A percentile compares a stretch with the other conserved stretches of the same genome.
Conservation (phyloP, 2,797 vertebrate species). For the Tarsius wallacei region DNA sequence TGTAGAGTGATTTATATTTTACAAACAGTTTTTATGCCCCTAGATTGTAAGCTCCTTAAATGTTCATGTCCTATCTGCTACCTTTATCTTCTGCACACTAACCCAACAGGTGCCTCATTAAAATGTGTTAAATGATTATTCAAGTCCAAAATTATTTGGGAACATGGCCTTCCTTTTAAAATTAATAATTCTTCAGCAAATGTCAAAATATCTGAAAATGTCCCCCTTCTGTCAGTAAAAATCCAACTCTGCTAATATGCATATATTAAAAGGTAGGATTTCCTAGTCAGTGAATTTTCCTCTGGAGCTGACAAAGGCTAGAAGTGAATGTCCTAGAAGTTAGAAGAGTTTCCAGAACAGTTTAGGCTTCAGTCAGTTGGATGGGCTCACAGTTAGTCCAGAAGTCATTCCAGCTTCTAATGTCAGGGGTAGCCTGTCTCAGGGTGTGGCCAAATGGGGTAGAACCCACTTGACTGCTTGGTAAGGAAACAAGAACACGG, state of each 20-base stretch:
- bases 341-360: not conserved
- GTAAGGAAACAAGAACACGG: not conserved
- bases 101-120: not conserved
- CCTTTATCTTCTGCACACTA: not conserved
- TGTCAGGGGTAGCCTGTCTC: not conserved
- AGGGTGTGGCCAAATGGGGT: not conserved
- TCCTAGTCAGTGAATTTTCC: not conserved
- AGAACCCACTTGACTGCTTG: not conserved
- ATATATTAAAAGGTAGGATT: not conserved
- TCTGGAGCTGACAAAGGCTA: not conserved
- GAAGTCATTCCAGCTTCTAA: not conserved
- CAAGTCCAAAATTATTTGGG: not conserved
- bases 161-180: not conserved
- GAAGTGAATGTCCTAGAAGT: not conserved
- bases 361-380: not conserved
- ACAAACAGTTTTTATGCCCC: not conserved
- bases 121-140: conserved; percentile 31
- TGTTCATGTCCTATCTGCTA: not conserved
- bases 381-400: no score
- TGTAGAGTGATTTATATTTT: not conserved
- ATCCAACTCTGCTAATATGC: not conserved
- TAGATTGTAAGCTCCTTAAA: not conserved
- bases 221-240: conserved; percentile 17
- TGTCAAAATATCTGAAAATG: not conserved
- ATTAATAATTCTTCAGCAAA: conserved; percentile 2